Evolutionary conservation across 2,113 vertebrate genomes (phyloP).

Genomic region (Cacatua alba): DNA sequence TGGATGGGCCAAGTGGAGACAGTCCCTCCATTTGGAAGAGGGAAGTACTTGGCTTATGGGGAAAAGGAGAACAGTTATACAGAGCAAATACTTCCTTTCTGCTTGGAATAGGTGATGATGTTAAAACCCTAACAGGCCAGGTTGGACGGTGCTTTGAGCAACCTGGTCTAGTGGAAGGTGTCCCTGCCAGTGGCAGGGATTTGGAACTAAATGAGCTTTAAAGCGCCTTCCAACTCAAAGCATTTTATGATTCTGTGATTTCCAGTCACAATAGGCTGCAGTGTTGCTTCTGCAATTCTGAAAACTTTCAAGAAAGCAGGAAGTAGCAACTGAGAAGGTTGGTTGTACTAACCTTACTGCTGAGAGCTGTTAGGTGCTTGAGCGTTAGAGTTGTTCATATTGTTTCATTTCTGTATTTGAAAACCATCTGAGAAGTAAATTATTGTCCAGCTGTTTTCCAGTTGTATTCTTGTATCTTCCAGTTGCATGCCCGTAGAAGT

Average conservation of each 20-base stretch:
- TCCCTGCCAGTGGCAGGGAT: not conserved
- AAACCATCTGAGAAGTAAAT: not conserved
- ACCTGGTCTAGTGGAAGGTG: not conserved
- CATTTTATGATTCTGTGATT: not conserved
- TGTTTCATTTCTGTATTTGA: not conserved
- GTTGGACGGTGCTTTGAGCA: not conserved
- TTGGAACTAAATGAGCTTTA: not conserved
- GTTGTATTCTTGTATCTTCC: not conserved
- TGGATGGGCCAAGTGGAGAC: not conserved
- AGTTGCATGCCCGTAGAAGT: not conserved
- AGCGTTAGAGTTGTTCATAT: not conserved
- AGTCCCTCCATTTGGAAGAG: not conserved
- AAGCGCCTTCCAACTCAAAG: not conserved
- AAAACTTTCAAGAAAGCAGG: not conserved
- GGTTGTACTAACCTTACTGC: not conserved
- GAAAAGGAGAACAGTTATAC: not conserved
- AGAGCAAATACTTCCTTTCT: not conserved
- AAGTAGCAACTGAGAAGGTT: not conserved
- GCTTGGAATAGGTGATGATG: not conserved
- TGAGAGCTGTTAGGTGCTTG: not conserved
- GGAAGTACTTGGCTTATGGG: not conserved
- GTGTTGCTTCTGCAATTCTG: not conserved
- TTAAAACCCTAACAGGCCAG: not conserved
- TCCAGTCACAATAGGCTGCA: not conserved
- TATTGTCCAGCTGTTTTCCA: not conserved